Base-by-base conservation (phyloP, 2,797 vertebrate genomes). In the Poecilia picta region DNA sequence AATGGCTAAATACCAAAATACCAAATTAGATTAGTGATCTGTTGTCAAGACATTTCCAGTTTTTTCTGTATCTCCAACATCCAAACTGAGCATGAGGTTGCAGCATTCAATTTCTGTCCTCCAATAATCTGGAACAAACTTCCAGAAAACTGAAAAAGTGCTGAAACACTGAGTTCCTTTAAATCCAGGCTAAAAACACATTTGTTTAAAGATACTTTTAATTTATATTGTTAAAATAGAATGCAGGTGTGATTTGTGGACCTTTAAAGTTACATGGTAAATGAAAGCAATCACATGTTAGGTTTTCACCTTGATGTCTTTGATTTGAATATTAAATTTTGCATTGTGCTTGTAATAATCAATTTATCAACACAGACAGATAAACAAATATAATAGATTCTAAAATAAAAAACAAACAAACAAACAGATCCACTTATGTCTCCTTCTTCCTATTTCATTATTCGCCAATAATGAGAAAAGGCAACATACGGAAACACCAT, bases 391-490 rank as follows among this genome's bases (percentile, higher is more conserved):
- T 4, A 76, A 4, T 13, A 33, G 4, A 57, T 23, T 55, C 23
- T 36, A 36, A 64, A 36, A 39, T 39, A 20, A 74, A 66, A 75
- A 55, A 8, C 23, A 47, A 81, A 76, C 75, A 79, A 39, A 36
- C 77, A 49, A 78, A 74, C 53, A 23, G 33, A 72, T 76, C 68
- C 49, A 28, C 53, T 13, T 43, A 81, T 66, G 46, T 43, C 71
- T 77, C 23, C 57, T 73, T 51, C 83, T 53, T 45, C 75, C 23
- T 66, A 45, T 41, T 79, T 77, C 72, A 81, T 87, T 77, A 76
- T 57, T 41, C 47, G 75, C 68, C 81, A 76, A 87, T 89, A 81
- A 85, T 74, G 51, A 53, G 53, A 45, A 78, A 83, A 74, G 74
- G 72, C 78, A 73, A 51, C 75, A 83, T 76, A 77, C 74, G 83